These are phyloP conservation scores for Phymorhynchus buccinoides DNA, from an alignment of 1,140 invertebrate species.

Conservation along the genomic window DNA sequence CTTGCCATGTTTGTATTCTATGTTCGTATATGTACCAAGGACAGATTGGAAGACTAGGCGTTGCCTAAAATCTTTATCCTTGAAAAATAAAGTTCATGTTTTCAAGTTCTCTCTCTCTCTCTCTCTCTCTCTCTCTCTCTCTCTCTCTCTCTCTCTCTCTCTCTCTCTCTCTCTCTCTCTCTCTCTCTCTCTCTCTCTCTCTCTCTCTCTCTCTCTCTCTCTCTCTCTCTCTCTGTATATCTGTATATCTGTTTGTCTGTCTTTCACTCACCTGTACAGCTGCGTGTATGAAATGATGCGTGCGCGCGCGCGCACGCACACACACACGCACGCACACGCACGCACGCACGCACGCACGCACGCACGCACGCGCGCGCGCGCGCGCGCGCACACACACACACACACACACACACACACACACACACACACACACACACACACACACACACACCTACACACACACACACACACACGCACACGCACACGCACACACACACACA, in stretches of 20 bases:
- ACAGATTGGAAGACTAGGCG: too few species aligned
- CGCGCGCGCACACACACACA: not conserved
- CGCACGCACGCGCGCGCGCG: not conserved
- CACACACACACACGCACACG: constrained; percentile 13
- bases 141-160: not conserved
- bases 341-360: not conserved
- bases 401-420: not conserved
- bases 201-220: constrained; percentile 26
- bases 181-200: constrained; percentile 1
- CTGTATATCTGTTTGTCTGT: not conserved
- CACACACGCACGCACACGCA: not conserved
- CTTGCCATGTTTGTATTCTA: too few species aligned
- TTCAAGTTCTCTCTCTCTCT: not conserved
- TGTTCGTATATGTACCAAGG: too few species aligned
- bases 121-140: not conserved
- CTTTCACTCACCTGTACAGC: not conserved
- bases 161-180: not conserved
- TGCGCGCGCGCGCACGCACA: not conserved
- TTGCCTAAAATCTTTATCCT: too few species aligned
- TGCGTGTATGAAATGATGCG: not conserved
- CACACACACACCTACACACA: not conserved
- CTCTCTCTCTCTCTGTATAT: constrained; percentile 1
- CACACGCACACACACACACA: constrained; percentile 9
- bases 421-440: not conserved
- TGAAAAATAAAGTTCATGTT: too few species aligned